These are phyloP conservation scores for Macaca mulatta DNA, from an alignment of 2,113 vertebrate genomes.

Conservation along the genomic window DNA sequence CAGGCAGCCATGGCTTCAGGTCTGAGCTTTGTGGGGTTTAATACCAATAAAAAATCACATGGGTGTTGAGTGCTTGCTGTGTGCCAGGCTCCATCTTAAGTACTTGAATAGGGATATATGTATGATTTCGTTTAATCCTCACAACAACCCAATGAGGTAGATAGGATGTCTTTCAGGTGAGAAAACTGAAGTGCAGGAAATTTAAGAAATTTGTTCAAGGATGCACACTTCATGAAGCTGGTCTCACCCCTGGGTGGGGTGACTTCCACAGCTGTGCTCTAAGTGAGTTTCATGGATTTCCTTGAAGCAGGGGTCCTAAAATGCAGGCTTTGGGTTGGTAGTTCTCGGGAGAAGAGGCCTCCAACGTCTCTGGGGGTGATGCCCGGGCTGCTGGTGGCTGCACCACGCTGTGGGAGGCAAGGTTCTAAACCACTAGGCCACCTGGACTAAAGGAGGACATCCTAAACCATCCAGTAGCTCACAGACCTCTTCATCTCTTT, in stretches of 20 bases:
- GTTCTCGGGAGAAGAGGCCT: too few relatives aligned
- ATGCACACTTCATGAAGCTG: accelerated
- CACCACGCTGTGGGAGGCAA: neutral
- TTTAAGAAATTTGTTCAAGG: neutral
- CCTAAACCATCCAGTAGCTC: neutral
- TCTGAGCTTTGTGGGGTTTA: neutral
- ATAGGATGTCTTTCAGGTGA: neutral
- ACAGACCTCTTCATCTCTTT: neutral
- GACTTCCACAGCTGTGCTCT: neutral
- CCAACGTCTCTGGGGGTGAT: neutral
- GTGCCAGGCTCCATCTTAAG: neutral
- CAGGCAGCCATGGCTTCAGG: neutral
- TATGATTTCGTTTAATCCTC: neutral
- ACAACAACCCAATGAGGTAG: neutral
- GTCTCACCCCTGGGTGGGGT: neutral
- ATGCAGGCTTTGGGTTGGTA: neutral
- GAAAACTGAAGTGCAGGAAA: neutral
- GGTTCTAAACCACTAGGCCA: neutral
- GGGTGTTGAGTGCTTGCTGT: neutral
- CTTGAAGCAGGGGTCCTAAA: neutral
- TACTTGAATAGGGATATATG: accelerated
- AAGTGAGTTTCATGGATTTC: neutral
- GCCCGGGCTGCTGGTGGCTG: too few relatives aligned
- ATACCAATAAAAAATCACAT: neutral
- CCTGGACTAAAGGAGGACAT: neutral